Conservation (phyloP, 2,113 vertebrate genomes). For the Etheostoma spectabile region DNA sequence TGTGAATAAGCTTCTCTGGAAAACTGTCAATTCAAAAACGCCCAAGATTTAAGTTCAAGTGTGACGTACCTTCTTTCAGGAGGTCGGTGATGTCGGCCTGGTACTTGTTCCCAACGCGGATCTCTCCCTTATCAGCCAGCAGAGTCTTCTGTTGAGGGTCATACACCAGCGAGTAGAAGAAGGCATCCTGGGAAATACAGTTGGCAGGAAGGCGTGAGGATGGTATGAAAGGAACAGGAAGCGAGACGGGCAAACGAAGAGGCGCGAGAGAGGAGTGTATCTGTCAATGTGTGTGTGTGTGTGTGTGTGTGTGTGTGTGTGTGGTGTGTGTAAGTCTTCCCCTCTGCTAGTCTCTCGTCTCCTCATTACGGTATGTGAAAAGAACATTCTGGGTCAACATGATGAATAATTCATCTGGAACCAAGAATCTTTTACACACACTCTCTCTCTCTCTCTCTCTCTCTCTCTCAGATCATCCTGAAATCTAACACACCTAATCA, state of each 20-base stretch:
- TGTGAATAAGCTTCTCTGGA: not conserved
- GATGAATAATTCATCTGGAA: conserved; percentile 84
- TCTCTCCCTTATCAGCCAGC: conserved; percentile 98
- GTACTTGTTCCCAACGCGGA: conserved; percentile 96
- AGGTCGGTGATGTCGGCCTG: conserved; percentile 98
- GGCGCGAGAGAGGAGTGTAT: conserved; percentile 23
- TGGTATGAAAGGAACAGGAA: conserved; percentile 44
- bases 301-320: conserved; percentile 13
- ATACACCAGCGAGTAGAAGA: conserved; percentile 98
- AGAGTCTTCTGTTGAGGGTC: conserved; percentile 98
- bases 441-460: not conserved
- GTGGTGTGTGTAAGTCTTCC: conserved; percentile 5
- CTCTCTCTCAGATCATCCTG: conserved; percentile 14
- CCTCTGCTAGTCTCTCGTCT: conserved; percentile 77
- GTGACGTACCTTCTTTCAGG: conserved; percentile 89
- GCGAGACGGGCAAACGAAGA: conserved; percentile 33
- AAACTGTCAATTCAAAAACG: conserved; percentile 13
- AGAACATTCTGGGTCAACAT: conserved; percentile 85
- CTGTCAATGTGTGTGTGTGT: conserved; percentile 15
- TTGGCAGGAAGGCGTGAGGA: conserved; percentile 40
- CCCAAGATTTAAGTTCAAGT: not conserved
- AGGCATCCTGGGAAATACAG: conserved; percentile 90
- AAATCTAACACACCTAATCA: conserved; percentile 38
- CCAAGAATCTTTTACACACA: conserved; percentile 54
- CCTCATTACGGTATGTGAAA: conserved; percentile 82